Evolutionary conservation across 2,797 vertebrate species (phyloP).

Genomic region (Buphagus erythrorhynchus): DNA sequence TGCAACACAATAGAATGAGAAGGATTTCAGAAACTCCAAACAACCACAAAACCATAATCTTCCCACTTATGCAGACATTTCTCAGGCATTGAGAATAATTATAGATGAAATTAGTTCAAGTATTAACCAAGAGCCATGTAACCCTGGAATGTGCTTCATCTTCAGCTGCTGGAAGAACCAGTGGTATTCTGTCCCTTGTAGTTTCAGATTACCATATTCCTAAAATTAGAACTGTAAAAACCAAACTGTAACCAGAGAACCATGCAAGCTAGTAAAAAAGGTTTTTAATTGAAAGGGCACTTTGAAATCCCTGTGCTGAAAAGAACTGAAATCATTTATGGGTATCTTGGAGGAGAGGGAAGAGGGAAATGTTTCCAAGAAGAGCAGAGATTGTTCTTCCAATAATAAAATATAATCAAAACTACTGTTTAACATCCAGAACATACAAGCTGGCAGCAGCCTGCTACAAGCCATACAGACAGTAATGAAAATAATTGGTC

Average conservation of each 20-base stretch:
- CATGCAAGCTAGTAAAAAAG: not conserved
- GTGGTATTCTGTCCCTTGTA: not conserved
- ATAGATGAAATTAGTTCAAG: not conserved
- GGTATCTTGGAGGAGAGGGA: not conserved
- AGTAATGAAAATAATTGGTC: not conserved
- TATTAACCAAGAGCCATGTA: constrained; percentile 20
- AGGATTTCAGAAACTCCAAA: not conserved
- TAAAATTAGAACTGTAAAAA: constrained; percentile 52
- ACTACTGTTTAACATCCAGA: not conserved
- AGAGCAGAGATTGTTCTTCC: not conserved
- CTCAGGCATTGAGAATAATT: not conserved
- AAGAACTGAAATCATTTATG: not conserved
- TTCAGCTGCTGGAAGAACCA: not conserved
- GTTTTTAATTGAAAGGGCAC: constrained; percentile 19
- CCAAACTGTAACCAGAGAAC: constrained; percentile 29
- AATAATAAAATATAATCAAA: not conserved
- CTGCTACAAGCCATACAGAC: not conserved
- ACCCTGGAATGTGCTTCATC: not conserved
- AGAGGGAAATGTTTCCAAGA: constrained; percentile 11
- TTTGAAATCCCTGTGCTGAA: not conserved
- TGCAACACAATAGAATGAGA: not conserved
- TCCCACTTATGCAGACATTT: not conserved
- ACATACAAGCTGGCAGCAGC: constrained; percentile 12
- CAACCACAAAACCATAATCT: not conserved
- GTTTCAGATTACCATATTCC: constrained; percentile 47